These are phyloP conservation scores for Matsumurasca onukii DNA, from an alignment of 1,140 invertebrate genomes.

Conservation along the genomic window DNA sequence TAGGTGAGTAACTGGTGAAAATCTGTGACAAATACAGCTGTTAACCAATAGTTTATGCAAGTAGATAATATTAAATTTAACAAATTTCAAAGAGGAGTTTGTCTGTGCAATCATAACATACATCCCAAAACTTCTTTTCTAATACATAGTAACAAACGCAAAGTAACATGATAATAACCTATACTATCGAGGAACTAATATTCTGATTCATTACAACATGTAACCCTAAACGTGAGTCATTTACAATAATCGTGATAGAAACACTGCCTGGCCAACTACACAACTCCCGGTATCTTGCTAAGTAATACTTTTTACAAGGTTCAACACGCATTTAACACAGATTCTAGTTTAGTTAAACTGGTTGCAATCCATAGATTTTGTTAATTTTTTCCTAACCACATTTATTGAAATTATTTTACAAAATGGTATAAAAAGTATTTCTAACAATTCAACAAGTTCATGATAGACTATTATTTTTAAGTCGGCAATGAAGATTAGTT, in stretches of 20 bases:
- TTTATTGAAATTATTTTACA: conserved; percentile 5
- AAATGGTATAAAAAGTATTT: neutral
- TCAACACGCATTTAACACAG: conserved; percentile 23
- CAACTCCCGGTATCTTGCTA: conserved; percentile 17
- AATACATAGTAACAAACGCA: conserved; percentile 14
- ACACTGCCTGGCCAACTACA: neutral
- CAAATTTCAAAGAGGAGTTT: conserved; percentile 9
- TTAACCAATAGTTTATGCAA: too few relatives aligned
- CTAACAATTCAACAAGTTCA: neutral
- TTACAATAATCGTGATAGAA: conserved; percentile 1
- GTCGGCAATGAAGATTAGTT: too few relatives aligned
- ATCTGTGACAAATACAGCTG: too few relatives aligned
- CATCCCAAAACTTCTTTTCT: conserved; percentile 3
- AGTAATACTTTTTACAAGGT: conserved; percentile 22
- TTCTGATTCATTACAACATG: conserved; percentile 23
- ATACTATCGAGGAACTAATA: conserved; percentile 24
- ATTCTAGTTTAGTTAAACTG: neutral
- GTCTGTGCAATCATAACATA: conserved; percentile 3
- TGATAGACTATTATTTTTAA: neutral
- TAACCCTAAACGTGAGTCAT: conserved; percentile 22
- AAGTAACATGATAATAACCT: conserved; percentile 23
- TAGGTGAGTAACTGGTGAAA: too few relatives aligned
- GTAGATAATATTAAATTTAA: too few relatives aligned
- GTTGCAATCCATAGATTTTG: conserved; percentile 23
- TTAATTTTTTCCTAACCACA: conserved; percentile 16